These are phyloP conservation scores for Tetragonisca angustula DNA, from an alignment of 2,888 invertebrate species.

Conservation along the genomic window DNA sequence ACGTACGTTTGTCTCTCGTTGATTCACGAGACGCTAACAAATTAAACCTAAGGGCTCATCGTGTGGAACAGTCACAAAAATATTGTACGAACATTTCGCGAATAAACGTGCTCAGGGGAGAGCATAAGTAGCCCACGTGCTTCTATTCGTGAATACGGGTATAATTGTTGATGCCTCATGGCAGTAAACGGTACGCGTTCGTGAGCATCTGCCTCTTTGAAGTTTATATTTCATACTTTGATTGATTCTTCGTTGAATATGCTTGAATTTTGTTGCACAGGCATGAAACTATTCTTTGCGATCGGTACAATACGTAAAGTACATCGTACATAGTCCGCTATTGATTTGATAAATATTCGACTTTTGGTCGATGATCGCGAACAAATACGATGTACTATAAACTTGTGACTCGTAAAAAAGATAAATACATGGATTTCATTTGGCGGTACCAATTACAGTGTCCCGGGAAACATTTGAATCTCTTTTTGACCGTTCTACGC, in stretches of 20 bases:
- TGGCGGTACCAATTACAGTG: slow-evolving; percentile 25
- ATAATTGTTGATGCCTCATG: slow-evolving; percentile 16
- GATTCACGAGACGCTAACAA: slow-evolving; percentile 45
- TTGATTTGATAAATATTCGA: not conserved
- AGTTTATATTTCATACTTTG: slow-evolving; percentile 21
- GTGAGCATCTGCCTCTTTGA: slow-evolving; percentile 13
- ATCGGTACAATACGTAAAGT: slow-evolving; percentile 12
- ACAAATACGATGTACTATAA: slow-evolving; percentile 42
- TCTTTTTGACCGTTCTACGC: slow-evolving; percentile 6
- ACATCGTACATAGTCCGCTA: slow-evolving; percentile 35
- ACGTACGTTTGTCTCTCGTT: slow-evolving; percentile 39
- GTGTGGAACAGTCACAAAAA: slow-evolving; percentile 79
- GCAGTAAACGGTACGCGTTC: slow-evolving; percentile 33
- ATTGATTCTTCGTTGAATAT: slow-evolving; percentile 22
- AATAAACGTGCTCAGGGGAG: slow-evolving; percentile 40
- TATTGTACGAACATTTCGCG: slow-evolving; percentile 71
- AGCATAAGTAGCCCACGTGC: slow-evolving; percentile 47
- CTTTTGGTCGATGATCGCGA: not conserved
- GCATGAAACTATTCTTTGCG: slow-evolving; percentile 28
- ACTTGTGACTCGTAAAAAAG: slow-evolving; percentile 12
- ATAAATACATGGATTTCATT: slow-evolving; percentile 13
- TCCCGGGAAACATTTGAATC: slow-evolving; percentile 26
- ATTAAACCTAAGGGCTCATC: slow-evolving; percentile 62
- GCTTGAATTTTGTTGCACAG: slow-evolving; percentile 27
- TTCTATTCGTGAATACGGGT: slow-evolving; percentile 25